phyloP scores from a whole-genome alignment of 2,797 vertebrate species.

The Liparis tanakae region DNA sequence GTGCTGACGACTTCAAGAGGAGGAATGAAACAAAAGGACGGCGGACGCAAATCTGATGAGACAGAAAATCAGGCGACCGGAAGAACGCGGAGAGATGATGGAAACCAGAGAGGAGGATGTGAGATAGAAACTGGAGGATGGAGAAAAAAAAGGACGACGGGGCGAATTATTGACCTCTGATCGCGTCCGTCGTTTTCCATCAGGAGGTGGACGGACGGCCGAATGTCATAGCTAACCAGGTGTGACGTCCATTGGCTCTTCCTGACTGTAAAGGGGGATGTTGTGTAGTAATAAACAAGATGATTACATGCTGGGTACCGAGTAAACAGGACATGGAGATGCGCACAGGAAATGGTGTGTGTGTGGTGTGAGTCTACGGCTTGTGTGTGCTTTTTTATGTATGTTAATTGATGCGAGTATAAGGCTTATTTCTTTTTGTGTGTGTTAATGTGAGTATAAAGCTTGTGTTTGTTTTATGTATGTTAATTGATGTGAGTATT shows the following conservation, averaged over 20 bases:
- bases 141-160: slow-evolving; percentile 1
- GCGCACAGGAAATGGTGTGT: background rate
- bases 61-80: slow-evolving; percentile 8
- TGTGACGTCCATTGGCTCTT: slow-evolving; percentile 42
- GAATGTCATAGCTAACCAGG: slow-evolving; percentile 29
- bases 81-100: background rate
- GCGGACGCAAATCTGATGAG: slow-evolving; percentile 3
- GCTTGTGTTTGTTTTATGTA: too few species aligned
- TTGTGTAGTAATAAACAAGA: slow-evolving; percentile 21
- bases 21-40: slow-evolving; percentile 12
- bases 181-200: slow-evolving; percentile 25
- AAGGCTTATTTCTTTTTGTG: too few species aligned
- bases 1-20: slow-evolving; percentile 11
- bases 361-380: background rate
- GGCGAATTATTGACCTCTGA: slow-evolving; percentile 27
- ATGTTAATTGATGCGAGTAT: too few species aligned
- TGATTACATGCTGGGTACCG: slow-evolving; percentile 14
- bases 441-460: too few species aligned
- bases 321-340: slow-evolving; percentile 27
- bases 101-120: background rate
- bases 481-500: too few species aligned
- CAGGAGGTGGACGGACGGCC: slow-evolving; percentile 22
- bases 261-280: slow-evolving; percentile 15
- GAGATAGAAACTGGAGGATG: background rate
- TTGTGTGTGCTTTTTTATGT: slow-evolving; percentile 1